Evolutionary conservation across 2,113 vertebrate genomes (phyloP).

Genomic region (Nerophis lumbriciformis): DNA sequence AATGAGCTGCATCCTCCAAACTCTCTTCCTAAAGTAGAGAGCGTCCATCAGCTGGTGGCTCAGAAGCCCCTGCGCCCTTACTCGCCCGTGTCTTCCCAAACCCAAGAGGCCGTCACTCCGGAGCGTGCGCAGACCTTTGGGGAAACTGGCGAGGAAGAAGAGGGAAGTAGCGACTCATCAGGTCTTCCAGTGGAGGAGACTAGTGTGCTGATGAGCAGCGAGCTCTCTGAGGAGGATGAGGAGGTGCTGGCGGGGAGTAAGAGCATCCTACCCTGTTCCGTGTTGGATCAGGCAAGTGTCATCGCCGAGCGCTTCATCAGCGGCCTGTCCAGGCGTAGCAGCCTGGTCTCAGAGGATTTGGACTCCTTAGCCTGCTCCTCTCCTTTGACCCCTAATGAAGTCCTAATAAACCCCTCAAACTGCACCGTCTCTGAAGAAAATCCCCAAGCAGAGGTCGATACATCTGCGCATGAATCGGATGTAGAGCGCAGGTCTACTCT

Average conservation of each 20-base stretch:
- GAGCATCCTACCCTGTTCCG: conserved; percentile 79
- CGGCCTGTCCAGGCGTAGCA: conserved; percentile 78
- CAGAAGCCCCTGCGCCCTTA: conserved; percentile 6
- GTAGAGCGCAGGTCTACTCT: conserved; percentile 63
- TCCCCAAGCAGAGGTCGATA: conserved; percentile 11
- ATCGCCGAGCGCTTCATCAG: conserved; percentile 76
- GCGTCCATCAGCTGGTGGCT: conserved; percentile 14
- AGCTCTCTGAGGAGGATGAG: conserved; percentile 74
- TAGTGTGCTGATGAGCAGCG: conserved; percentile 74
- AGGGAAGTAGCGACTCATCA: conserved; percentile 56
- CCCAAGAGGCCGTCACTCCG: conserved; percentile 13
- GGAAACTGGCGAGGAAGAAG: conserved; percentile 46
- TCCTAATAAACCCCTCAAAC: conserved; percentile 72
- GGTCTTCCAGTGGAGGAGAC: conserved; percentile 62
- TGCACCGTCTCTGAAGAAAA: conserved; percentile 72
- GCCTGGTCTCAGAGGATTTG: conserved; percentile 77
- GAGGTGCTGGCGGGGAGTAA: conserved; percentile 31
- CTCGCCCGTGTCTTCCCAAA: conserved; percentile 16
- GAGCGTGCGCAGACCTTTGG: conserved; percentile 29
- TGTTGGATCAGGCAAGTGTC: conserved; percentile 81
- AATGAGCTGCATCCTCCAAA: conserved; percentile 37
- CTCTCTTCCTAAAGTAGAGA: conserved; percentile 11
- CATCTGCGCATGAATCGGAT: conserved; percentile 25
- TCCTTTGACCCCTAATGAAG: conserved; percentile 61
- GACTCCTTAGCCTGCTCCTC: conserved; percentile 61